phyloP scores from a whole-genome alignment of 2,113 vertebrate species.

The Ptilonorhynchus violaceus region DNA sequence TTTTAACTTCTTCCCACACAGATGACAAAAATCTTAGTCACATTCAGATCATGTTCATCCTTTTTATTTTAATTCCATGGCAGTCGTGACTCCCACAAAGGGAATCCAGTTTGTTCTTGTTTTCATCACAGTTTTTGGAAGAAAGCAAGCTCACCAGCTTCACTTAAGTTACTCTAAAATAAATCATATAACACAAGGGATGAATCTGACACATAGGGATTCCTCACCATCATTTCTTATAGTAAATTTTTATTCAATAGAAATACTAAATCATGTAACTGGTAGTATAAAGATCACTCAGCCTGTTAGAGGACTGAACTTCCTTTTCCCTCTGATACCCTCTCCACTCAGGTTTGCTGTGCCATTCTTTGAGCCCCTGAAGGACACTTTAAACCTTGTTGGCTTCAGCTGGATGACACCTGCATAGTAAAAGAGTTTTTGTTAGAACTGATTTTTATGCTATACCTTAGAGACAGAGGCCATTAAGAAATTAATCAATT shows the following conservation, averaged over 20 bases:
- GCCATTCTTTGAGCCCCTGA: background rate
- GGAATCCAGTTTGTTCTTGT: background rate
- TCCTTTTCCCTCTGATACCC: background rate
- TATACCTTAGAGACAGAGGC: background rate
- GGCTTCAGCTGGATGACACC: background rate
- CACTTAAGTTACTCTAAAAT: background rate
- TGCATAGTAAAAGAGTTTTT: background rate
- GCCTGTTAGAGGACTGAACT: background rate
- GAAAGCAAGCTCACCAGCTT: background rate
- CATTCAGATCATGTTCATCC: background rate
- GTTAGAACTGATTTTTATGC: background rate
- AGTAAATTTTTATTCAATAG: background rate
- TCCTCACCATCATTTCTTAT: background rate
- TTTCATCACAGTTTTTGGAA: background rate
- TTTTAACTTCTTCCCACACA: slow-evolving; percentile 15
- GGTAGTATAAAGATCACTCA: background rate
- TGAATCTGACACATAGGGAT: background rate
- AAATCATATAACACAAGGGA: background rate
- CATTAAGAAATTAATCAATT: background rate
- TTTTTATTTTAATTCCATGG: background rate
- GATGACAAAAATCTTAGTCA: slow-evolving; percentile 7
- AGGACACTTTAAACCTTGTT: background rate
- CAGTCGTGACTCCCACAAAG: background rate
- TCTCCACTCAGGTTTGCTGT: background rate
- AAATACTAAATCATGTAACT: background rate